Base-by-base conservation (phyloP, 1,140 invertebrate species). In the Brachionus koreanus region DNA sequence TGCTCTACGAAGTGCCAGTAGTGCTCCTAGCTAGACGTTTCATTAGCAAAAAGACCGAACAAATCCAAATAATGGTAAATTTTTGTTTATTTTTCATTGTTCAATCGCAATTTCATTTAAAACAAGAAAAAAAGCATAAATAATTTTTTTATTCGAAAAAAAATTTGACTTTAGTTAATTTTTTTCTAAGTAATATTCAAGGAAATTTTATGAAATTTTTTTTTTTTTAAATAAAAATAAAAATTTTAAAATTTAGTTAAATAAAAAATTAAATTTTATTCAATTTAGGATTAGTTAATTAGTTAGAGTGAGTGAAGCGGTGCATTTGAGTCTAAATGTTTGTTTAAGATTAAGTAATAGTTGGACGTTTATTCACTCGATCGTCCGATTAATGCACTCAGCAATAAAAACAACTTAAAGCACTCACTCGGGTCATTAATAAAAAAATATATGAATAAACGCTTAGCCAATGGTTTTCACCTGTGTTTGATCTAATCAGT, bases 401-500 rank as follows among this genome's bases (percentile, higher is more conserved):
- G 33, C 33, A 65, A 65, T n/a, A 13, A 65, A 65, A 65, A 57
- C 49, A 57, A 57, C 49, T 57, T 23, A 57, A 19, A 19, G 49
- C 49, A 19, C n/a, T 57, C 49, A 19, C 49, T 57, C 49, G 49
- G 49, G 49, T 57, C 49, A 57, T 57, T 57, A 57, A 57, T 7
- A 57, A n/a, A 57, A 52, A 29, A 2, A 29, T 29, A 29, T 29
- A 29, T 29, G 29, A 29, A 29, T 29, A 46, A n/a, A 33, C 13
- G 29, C 33, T 65, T 69, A 39, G 35, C 35, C 65, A 39, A 69
- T 69, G 65, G 37, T 42, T 29, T n/a, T 69, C 65, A 69, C 65
- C 65, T 69, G 65, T 69, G 35, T 69, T 69, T 69, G 65, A 69
- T 69, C 65, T 69, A 69, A 37, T 69, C 65, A 69, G 65, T 69